These are phyloP conservation scores for Drosophila quinaria DNA, from an alignment of 2,888 invertebrate species.

Conservation along the genomic window DNA sequence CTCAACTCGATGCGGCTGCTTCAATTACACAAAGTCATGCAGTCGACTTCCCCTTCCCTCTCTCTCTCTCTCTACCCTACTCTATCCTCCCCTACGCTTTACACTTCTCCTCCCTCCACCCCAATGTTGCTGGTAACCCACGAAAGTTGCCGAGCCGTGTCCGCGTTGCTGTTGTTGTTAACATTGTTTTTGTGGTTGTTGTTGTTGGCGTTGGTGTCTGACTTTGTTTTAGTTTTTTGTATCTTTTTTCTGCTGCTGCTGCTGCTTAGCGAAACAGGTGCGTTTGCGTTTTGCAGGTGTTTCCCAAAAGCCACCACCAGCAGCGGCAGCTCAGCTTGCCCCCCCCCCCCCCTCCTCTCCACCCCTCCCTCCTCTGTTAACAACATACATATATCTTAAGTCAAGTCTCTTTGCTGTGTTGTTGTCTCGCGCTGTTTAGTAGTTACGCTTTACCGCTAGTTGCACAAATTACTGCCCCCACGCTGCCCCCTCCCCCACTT, in stretches of 20 bases:
- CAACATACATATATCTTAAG: background rate
- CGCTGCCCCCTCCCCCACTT: slow-evolving; percentile 2
- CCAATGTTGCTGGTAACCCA: slow-evolving; percentile 34
- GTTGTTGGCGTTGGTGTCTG: slow-evolving; percentile 68
- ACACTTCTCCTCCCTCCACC: background rate
- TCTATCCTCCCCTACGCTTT: background rate
- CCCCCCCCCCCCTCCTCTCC: slow-evolving; percentile 5
- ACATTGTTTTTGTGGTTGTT: slow-evolving; percentile 42
- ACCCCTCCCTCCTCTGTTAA: background rate
- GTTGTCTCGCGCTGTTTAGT: slow-evolving; percentile 73
- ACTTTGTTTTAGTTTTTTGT: slow-evolving; percentile 75
- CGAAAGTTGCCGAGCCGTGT: slow-evolving; percentile 76
- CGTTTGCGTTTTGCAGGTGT: slow-evolving; percentile 84
- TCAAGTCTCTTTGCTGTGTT: background rate
- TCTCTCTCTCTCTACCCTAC: background rate
- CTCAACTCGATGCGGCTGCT: slow-evolving; percentile 67
- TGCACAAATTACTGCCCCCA: slow-evolving; percentile 72
- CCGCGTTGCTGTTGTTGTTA: slow-evolving; percentile 60
- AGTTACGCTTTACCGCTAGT: slow-evolving; percentile 81
- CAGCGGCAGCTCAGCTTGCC: slow-evolving; percentile 27
- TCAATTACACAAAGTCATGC: slow-evolving; percentile 80
- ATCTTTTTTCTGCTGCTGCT: slow-evolving; percentile 34
- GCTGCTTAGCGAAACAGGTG: slow-evolving; percentile 82
- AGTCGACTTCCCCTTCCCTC: slow-evolving; percentile 26
- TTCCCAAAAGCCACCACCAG: slow-evolving; percentile 81